Evolutionary conservation across 1,140 invertebrate genomes (phyloP).

Genomic region (Caerostris extrusa): DNA sequence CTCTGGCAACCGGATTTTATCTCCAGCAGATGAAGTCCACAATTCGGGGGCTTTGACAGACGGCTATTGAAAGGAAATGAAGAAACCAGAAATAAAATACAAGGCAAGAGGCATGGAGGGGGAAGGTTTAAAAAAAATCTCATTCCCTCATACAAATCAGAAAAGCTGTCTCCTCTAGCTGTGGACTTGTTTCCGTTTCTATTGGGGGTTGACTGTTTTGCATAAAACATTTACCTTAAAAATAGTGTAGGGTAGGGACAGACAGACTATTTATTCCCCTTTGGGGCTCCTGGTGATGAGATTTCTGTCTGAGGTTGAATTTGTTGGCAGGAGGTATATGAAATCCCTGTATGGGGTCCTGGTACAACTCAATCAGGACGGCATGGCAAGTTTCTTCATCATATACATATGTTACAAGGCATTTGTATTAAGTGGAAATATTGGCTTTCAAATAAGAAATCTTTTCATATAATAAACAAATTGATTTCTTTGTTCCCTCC

Average conservation of each 20-base stretch:
- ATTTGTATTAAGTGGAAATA: neutral
- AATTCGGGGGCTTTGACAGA: neutral
- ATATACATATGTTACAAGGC: neutral
- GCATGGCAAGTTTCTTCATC: neutral
- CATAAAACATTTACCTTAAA: conserved; percentile 53
- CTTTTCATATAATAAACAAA: neutral
- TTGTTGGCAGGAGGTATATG: neutral
- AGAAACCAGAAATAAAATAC: conserved; percentile 39
- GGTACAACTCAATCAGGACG: neutral
- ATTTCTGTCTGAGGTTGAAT: conserved; percentile 8
- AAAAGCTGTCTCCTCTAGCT: neutral
- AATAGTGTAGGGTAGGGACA: neutral
- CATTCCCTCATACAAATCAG: conserved; percentile 22
- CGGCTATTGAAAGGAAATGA: conserved; percentile 23
- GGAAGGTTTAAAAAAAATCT: neutral
- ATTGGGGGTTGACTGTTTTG: conserved; percentile 40
- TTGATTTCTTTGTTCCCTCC: neutral
- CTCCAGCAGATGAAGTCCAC: neutral
- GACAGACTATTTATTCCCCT: neutral
- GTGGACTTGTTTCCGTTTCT: conserved; percentile 15
- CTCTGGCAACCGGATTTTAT: conserved; percentile 41
- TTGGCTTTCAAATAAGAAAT: neutral
- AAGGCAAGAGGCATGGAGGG: neutral
- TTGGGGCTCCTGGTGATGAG: conserved; percentile 22
- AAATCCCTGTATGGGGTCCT: neutral